Evolutionary conservation across 2,888 invertebrate genomes (phyloP).

Genomic region (Graphium colonna): DNA sequence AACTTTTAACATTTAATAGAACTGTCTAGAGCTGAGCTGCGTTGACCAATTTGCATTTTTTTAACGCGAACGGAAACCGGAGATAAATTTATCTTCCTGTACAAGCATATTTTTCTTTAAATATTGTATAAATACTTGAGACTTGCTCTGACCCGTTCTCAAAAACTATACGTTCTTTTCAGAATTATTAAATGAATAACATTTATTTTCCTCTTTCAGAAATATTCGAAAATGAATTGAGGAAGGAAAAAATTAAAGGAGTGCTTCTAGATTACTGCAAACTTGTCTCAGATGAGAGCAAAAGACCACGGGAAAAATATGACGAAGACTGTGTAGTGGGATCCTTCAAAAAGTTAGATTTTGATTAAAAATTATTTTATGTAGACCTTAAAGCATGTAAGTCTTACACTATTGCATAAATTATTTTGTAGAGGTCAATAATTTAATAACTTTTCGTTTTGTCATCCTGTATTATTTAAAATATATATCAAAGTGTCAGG

Average conservation of each 20-base stretch:
- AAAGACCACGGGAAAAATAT: conserved; percentile 43
- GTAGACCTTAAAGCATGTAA: not conserved
- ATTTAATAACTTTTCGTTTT: not conserved
- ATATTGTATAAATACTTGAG: too few relatives aligned
- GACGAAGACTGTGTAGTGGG: conserved; percentile 57
- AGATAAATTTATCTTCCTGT: too few relatives aligned
- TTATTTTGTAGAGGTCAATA: not conserved
- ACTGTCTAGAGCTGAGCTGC: too few relatives aligned
- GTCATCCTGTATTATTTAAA: not conserved
- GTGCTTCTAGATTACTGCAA: conserved; percentile 47
- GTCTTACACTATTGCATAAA: not conserved
- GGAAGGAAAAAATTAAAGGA: conserved; percentile 46
- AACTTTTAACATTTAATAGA: too few relatives aligned
- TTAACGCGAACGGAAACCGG: too few relatives aligned
- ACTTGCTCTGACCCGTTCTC: too few relatives aligned
- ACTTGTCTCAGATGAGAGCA: conserved; percentile 54
- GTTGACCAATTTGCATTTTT: too few relatives aligned
- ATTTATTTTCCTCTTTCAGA: conserved; percentile 41
- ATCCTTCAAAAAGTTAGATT: conserved; percentile 59
- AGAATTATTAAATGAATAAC: too few relatives aligned
- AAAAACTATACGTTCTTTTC: not conserved
- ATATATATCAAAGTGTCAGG: too few relatives aligned
- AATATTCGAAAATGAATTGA: conserved; percentile 49
- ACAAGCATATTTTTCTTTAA: too few relatives aligned
- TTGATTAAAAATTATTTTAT: conserved; percentile 46